phyloP scores from a whole-genome alignment of 2,797 vertebrate genomes.

The Okamejei kenojei region DNA sequence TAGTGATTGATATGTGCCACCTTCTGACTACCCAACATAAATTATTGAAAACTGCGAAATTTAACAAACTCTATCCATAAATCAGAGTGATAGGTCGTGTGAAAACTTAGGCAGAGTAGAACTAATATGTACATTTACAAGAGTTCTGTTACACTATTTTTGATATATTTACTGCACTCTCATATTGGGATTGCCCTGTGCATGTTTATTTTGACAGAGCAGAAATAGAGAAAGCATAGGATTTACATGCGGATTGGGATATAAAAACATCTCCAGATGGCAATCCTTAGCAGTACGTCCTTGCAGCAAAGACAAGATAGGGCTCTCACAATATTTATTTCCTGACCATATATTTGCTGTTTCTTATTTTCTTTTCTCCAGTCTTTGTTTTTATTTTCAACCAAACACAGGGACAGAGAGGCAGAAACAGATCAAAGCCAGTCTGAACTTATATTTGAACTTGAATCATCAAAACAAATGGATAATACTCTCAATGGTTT shows the following conservation, averaged over 20 bases:
- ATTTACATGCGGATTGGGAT: too few relatives aligned
- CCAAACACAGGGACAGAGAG: neutral
- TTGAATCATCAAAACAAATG: neutral
- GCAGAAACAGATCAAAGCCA: neutral
- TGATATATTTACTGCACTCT: neutral
- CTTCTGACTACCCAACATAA: neutral
- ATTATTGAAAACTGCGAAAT: neutral
- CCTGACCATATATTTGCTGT: neutral
- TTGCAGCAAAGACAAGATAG: neutral
- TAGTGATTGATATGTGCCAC: neutral
- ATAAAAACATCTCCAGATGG: too few relatives aligned
- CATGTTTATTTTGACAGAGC: neutral
- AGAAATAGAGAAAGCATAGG: neutral
- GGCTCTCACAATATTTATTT: neutral
- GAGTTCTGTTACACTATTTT: neutral
- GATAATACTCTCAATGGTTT: neutral
- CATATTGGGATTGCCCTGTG: neutral
- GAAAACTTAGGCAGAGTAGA: neutral
- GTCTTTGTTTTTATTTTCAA: neutral
- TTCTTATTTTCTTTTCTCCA: neutral
- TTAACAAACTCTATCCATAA: neutral
- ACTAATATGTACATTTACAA: neutral
- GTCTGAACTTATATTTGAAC: neutral
- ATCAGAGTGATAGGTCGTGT: neutral
- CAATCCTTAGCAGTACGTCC: neutral